A percentile compares a stretch with the other conserved stretches of the same genome.
Evolutionary conservation across 2,113 vertebrate genomes (phyloP).

Genomic region (Oryzias woworae): DNA sequence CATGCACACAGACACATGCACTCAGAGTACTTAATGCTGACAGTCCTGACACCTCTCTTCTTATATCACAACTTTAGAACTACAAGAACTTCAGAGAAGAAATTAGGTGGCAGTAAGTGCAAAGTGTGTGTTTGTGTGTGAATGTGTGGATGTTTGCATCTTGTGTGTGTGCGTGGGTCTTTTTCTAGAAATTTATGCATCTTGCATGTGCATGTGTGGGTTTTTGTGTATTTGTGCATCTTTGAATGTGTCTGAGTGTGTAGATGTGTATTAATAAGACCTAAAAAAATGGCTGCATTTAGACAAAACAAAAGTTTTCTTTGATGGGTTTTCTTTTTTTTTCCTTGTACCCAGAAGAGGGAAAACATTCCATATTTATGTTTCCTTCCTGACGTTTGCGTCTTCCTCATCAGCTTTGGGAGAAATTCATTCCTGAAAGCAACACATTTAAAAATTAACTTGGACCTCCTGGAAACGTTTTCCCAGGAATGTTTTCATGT

Average conservation of each 20-base stretch:
- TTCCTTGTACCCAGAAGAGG: too few relatives aligned
- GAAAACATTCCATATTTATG: conserved; percentile 4
- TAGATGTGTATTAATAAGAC: too few relatives aligned
- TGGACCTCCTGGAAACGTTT: not conserved
- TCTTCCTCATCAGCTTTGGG: conserved; percentile 1
- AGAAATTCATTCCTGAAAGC: conserved; percentile 7
- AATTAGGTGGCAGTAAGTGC: not conserved
- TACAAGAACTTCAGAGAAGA: conserved; percentile 11
- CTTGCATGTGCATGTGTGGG: too few relatives aligned
- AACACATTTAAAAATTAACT: not conserved
- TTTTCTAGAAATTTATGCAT: too few relatives aligned
- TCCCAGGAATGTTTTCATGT: not conserved
- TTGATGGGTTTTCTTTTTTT: too few relatives aligned
- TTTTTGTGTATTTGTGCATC: too few relatives aligned
- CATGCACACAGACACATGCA: not conserved
- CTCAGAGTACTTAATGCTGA: conserved; percentile 19
- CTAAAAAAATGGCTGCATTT: too few relatives aligned
- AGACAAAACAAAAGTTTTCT: too few relatives aligned
- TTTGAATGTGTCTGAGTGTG: too few relatives aligned
- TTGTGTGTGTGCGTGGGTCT: too few relatives aligned
- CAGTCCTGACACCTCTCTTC: conserved; percentile 25
- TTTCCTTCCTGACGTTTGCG: conserved; percentile 11
- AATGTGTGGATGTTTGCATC: too few relatives aligned
- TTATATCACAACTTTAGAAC: conserved; percentile 39
- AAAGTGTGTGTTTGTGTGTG: not conserved